A percentile compares a stretch with the other conserved stretches of the same genome.
Conservation (phyloP, 2,797 vertebrate species). For the Loris lydekkerianus region DNA sequence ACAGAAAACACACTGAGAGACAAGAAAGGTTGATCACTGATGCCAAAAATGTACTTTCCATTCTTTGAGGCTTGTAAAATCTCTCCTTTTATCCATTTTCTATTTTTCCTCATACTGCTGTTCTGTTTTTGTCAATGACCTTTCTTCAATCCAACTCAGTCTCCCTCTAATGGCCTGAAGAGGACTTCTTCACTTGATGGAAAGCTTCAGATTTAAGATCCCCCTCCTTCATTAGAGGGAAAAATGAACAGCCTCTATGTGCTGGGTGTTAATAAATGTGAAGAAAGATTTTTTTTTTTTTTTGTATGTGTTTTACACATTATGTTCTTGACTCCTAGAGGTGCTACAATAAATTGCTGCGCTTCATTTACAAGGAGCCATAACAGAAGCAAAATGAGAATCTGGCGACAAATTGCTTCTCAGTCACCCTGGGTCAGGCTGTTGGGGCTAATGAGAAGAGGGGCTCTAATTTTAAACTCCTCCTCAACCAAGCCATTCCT, state of each 20-base stretch:
- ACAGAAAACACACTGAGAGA: slow-evolving; percentile 87
- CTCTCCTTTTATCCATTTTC: slow-evolving; percentile 90
- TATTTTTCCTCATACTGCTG: slow-evolving; percentile 90
- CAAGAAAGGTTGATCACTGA: slow-evolving; percentile 87
- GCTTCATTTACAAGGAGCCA: slow-evolving; percentile 90
- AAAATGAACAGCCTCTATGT: slow-evolving; percentile 91
- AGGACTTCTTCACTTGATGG: slow-evolving; percentile 89
- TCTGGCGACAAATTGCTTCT: slow-evolving; percentile 91
- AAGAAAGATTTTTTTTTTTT: slow-evolving; percentile 90
- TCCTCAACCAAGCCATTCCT: slow-evolving; percentile 91
- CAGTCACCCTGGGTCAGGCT: slow-evolving; percentile 92
- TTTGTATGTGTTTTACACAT: slow-evolving; percentile 94
- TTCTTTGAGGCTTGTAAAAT: slow-evolving; percentile 88
- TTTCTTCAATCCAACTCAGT: slow-evolving; percentile 90
- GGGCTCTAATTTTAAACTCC: slow-evolving; percentile 92
- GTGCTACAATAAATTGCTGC: slow-evolving; percentile 93
- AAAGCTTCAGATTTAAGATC: slow-evolving; percentile 91
- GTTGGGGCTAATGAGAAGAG: slow-evolving; percentile 92
- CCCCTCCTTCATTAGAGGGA: slow-evolving; percentile 90
- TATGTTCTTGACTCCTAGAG: slow-evolving; percentile 97
- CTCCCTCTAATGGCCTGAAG: slow-evolving; percentile 90
- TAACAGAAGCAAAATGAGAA: slow-evolving; percentile 91
- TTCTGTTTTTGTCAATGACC: slow-evolving; percentile 92
- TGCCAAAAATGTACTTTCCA: slow-evolving; percentile 89
- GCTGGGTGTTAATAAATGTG: slow-evolving; percentile 92